A percentile compares a stretch with the other conserved stretches of the same genome.
phyloP scores from a whole-genome alignment of 1,140 invertebrate genomes.

The Maniola jurtina region DNA sequence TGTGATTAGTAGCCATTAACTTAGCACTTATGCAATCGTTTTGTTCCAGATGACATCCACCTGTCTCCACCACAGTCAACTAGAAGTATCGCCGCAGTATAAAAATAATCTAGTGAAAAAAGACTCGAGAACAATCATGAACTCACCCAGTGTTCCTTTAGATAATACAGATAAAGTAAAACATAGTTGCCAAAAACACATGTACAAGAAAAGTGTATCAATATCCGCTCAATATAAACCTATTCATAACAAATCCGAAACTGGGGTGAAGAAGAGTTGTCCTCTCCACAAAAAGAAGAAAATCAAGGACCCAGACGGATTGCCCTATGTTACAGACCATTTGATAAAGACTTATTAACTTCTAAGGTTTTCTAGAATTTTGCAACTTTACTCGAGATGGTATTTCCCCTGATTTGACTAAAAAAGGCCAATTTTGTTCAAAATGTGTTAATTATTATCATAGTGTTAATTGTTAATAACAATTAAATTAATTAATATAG shows the following conservation, averaged over 20 bases:
- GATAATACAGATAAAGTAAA: conserved; percentile 32
- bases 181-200: conserved; percentile 53
- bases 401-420: not conserved
- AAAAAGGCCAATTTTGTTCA: no score
- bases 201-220: conserved; percentile 55
- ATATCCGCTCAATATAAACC: conserved; percentile 58
- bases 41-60: conserved; percentile 62
- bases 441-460: no score
- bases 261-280: conserved; percentile 59
- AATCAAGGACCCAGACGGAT: conserved; percentile 49
- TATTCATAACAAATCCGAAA: conserved; percentile 67
- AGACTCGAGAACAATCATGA: conserved; percentile 33
- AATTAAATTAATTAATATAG: no score
- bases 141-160: conserved; percentile 28
- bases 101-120: conserved; percentile 27
- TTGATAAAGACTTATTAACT: conserved; percentile 71
- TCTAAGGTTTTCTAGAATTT: conserved; percentile 15
- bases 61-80: conserved; percentile 66
- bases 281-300: conserved; percentile 66
- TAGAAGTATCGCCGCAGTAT: conserved; percentile 49
- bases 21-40: not conserved
- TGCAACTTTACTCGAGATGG: not conserved
- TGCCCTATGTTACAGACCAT: conserved; percentile 62
- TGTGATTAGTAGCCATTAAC: no score
- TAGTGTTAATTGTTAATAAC: no score